Base-by-base conservation (phyloP, 2,113 vertebrate species). In the Nothobranchius kuhntae region DNA sequence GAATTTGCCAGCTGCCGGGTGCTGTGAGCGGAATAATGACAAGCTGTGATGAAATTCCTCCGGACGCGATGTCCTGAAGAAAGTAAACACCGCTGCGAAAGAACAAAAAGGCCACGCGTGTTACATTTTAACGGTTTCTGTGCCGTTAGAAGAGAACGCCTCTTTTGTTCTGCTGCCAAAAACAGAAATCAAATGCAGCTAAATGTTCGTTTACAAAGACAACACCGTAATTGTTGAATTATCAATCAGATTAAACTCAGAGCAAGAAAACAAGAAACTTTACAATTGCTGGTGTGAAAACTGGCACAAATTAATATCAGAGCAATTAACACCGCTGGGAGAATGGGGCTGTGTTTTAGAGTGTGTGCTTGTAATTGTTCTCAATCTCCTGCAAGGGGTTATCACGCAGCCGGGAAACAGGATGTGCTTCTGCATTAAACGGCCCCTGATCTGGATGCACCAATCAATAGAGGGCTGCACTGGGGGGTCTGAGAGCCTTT, bases 371-470 rank as follows among this genome's bases (percentile, higher is more conserved):
- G 0, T 52, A 72, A 75, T 77, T 82, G 61, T 58, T 62, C 50
- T 35, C 66, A 55, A 65, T 76, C 66, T 81, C 80, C 54, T 51
- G 63, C 48, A 24, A 55, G n/a, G 66, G 73, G 64, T 81, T 61
- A 81, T 85, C 83, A 84, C 73, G 56, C 10, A 62, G 73, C 79
- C 35, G 38, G 61, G 59, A 75, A 59, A 17, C 75, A 24, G 82
- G 70, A 79, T 81, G 91, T 90, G 89, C 89, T 80, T 79, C 85
- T 79, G 87, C 91, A 92, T 92, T 88, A 82, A 90, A 90, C 56
- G 59, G 8, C 73, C 81, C 68, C 81, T 86, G 82, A 89, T 88
- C 69, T 54, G 78, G 88, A 91, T 70, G 84, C 86, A 88, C 59
- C 56, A 61, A 90, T 92, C 84, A 74, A 90, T 90, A 48, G n/a